A percentile compares a stretch with the other conserved stretches of the same genome.
Evolutionary conservation across 2,797 vertebrate genomes (phyloP).

Genomic region (Natrix natrix): DNA sequence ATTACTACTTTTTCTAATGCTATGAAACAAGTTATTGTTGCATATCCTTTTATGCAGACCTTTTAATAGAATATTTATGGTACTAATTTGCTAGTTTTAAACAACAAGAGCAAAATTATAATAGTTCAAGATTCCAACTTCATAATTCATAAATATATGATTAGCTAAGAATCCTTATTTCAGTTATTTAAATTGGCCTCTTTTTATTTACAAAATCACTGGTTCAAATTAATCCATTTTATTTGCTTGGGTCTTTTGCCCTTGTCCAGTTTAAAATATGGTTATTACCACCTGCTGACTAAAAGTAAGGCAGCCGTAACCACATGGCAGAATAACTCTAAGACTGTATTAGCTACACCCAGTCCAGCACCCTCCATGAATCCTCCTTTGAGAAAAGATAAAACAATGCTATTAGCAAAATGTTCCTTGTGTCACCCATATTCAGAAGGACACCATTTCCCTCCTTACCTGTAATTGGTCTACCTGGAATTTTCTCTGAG

Average conservation of each 20-base stretch:
- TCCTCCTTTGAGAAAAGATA: not conserved
- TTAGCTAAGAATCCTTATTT: not conserved
- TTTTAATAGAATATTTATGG: not conserved
- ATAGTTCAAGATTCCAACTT: not conserved
- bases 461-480: conserved; percentile 80
- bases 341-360: not conserved
- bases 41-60: not conserved
- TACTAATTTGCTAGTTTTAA: not conserved
- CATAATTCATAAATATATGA: not conserved
- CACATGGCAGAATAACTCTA: not conserved
- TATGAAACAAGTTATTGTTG: not conserved
- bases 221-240: not conserved
- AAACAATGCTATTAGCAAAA: not conserved
- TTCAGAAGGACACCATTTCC: accelerated
- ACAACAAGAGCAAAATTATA: not conserved
- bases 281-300: not conserved
- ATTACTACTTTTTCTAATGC: too few relatives aligned
- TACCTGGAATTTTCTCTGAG: conserved; percentile 81
- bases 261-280: not conserved
- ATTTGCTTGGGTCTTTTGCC: not conserved
- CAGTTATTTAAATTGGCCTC: not conserved
- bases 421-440: too few relatives aligned
- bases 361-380: not conserved
- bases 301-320: too few relatives aligned
- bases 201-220: not conserved